Conservation (phyloP, 2,797 vertebrate genomes). For the Molossus molossus region DNA sequence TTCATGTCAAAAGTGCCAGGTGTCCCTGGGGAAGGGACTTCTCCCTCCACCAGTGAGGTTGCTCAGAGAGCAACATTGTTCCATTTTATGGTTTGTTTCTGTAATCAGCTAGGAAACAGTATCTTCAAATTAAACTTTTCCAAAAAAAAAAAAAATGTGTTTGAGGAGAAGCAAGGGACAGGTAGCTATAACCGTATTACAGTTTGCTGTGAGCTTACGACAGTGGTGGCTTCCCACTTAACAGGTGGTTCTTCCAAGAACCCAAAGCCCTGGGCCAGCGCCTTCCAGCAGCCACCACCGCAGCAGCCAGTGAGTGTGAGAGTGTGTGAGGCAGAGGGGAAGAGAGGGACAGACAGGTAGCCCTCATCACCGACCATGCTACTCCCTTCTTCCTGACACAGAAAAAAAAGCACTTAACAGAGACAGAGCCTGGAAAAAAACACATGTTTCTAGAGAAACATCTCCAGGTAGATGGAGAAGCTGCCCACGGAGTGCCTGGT, state of each 20-base stretch:
- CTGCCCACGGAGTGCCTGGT: neutral
- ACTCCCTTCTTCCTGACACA: neutral
- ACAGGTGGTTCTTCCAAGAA: neutral
- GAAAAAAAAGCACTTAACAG: neutral
- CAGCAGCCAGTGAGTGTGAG: neutral
- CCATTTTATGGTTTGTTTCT: neutral
- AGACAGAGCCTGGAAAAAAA: neutral
- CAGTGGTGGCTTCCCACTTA: neutral
- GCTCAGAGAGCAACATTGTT: neutral
- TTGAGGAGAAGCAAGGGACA: neutral
- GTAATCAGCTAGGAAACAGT: neutral
- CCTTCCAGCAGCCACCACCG: neutral
- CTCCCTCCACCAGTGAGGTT: neutral
- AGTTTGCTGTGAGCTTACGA: neutral
- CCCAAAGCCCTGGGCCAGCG: neutral
- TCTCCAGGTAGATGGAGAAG: neutral
- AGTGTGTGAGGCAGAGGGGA: neutral
- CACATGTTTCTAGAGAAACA: neutral
- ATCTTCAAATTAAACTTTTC: slow-evolving; percentile 25
- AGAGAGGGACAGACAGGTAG: neutral
- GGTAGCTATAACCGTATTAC: neutral
- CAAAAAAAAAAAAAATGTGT: neutral
- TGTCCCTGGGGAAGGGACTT: neutral
- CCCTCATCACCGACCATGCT: neutral
- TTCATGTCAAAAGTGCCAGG: neutral